Percentiles rank a stretch among this genome's conserved stretches.
Evolutionary conservation across 2,113 vertebrate species (phyloP).

Genomic region (Herpailurus yagouaroundi): DNA sequence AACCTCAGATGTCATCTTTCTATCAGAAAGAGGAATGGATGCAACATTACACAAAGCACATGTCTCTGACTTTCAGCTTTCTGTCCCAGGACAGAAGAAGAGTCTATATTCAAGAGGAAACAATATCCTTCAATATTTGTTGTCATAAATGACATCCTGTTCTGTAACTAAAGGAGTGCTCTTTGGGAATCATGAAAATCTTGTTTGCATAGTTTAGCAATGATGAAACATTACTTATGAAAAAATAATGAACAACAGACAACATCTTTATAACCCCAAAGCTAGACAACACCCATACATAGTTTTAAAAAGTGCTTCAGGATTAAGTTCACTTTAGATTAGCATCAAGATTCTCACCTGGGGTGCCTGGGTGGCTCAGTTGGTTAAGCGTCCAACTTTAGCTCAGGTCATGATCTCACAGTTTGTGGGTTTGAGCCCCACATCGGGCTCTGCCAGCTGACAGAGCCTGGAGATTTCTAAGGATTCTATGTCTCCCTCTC

Average conservation of each 20-base stretch:
- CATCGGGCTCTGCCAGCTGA: too few species aligned
- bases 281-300: background rate
- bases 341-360: background rate
- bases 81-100: background rate
- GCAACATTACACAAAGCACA: background rate
- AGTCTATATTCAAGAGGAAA: background rate
- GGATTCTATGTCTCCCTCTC: too few species aligned
- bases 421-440: too few species aligned
- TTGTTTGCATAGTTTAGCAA: conserved; percentile 13
- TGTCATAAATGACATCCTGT: background rate
- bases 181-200: conserved; percentile 5
- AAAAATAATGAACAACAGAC: conserved; percentile 13
- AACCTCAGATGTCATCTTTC: background rate
- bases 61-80: background rate
- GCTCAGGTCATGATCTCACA: too few species aligned
- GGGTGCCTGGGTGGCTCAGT: too few species aligned
- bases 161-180: background rate
- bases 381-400: too few species aligned
- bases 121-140: background rate
- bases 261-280: background rate
- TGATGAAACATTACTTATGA: background rate
- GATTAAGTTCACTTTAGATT: background rate
- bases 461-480: too few species aligned
- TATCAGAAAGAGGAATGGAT: background rate
- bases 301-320: background rate